Base-by-base conservation (phyloP, 2,113 vertebrate species). In the Lanius ludovicianus region DNA sequence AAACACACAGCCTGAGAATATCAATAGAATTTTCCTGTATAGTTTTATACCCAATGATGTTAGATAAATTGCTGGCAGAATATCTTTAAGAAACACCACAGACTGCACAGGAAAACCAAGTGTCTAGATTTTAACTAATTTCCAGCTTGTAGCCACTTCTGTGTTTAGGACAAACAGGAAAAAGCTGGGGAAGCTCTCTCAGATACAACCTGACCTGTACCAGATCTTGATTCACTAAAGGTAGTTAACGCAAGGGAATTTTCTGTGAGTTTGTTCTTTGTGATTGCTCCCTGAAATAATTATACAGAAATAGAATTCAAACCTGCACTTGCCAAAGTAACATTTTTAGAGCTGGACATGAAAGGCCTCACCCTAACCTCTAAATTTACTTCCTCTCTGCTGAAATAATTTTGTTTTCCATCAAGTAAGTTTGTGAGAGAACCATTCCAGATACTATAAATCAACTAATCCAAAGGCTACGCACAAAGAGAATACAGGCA, bases 331-430 rank as follows among this genome's bases (percentile, higher is more conserved):
- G 35, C 11, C 47, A 81, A n/a, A 24, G 30, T 42, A 64, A 39
- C 13, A 33, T 88, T 83, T 89, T 76, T 53, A 50, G 25, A 76
- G 7, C 13, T 65, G 55, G 73, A 53, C 28, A n/a, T 47, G 30
- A 73, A 71, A 78, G 13, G 8, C 37, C 33, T 78, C 2, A 1
- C 7, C n/a, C 15, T 77, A 9, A 33, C 7, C 8, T 73, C 11
- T 56, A n/a, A 39, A 42, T 78, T 71, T 63, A 12, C 15, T 75
- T 71, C 9, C 3, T 10, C 17, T 77, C 6, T 68, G 8, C 27
- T 52, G 24, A 59, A 77, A 64, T 37, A 0, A 27, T 11, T 20
- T 79, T 0, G 0, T 57, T 50, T 11, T 57, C 21, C 41, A n/a
- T 27, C 13, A 31, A 84, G 5, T 10, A 57, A 33, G 2, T 18